phyloP scores from a whole-genome alignment of 2,797 vertebrate species.

The Vireo griseus region DNA sequence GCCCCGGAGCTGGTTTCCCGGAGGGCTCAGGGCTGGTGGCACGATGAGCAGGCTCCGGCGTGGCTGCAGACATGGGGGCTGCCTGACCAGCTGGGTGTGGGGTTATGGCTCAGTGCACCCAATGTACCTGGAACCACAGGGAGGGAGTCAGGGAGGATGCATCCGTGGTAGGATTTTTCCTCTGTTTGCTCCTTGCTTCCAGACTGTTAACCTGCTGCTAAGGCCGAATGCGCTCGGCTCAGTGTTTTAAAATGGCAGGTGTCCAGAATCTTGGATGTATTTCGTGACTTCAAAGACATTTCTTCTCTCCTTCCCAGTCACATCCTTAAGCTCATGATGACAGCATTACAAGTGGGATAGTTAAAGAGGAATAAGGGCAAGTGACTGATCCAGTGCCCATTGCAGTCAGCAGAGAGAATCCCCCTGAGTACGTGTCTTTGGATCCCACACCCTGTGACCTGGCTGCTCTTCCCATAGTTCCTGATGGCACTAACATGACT shows the following conservation, averaged over 20 bases:
- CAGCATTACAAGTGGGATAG: background rate
- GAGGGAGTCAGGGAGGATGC: background rate
- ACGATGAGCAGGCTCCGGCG: accelerated
- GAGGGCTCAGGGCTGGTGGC: accelerated
- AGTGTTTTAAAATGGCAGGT: slow-evolving; percentile 13
- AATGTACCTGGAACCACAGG: background rate
- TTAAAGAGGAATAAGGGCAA: background rate
- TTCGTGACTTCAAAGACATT: slow-evolving; percentile 13
- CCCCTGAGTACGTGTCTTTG: background rate
- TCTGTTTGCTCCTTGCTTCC: background rate
- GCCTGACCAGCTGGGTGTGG: background rate
- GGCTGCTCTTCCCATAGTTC: background rate
- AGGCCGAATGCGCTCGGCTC: background rate
- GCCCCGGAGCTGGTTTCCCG: background rate
- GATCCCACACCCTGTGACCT: background rate
- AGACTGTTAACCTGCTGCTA: background rate
- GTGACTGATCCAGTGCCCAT: background rate
- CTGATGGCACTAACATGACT: accelerated
- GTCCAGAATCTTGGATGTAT: background rate
- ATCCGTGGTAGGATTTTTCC: background rate
- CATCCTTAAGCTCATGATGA: slow-evolving; percentile 32
- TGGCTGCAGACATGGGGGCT: background rate
- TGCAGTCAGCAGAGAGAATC: background rate
- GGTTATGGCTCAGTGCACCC: background rate
- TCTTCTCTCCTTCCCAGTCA: background rate